phyloP scores from a whole-genome alignment of 2,888 invertebrate species.

The Allophyes oxyacanthae region DNA sequence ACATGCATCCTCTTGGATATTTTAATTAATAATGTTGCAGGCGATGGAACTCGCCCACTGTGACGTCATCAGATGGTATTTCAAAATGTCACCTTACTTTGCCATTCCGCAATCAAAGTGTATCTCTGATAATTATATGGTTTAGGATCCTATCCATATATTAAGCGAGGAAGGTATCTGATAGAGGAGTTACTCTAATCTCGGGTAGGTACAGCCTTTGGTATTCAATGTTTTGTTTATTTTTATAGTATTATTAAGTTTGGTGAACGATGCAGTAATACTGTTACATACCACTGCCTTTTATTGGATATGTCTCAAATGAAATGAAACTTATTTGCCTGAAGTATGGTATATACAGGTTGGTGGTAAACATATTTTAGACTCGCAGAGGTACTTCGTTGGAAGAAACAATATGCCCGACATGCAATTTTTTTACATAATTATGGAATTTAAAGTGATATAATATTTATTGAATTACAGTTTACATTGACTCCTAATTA shows the following conservation, averaged over 20 bases:
- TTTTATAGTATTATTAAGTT: constrained; percentile 26
- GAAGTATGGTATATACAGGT: too few species aligned
- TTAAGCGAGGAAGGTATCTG: constrained; percentile 34
- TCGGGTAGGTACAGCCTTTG: constrained; percentile 23
- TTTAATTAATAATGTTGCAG: not conserved
- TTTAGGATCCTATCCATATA: constrained; percentile 31
- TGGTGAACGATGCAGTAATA: constrained; percentile 24
- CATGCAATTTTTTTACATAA: too few species aligned
- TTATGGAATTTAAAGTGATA: too few species aligned
- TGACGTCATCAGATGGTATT: constrained; percentile 42
- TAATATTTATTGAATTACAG: too few species aligned
- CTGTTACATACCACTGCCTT: constrained; percentile 13
- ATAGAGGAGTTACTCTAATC: constrained; percentile 28
- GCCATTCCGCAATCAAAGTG: constrained; percentile 23
- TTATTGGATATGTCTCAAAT: too few species aligned
- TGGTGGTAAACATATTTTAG: too few species aligned
- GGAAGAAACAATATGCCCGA: too few species aligned
- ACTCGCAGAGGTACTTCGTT: too few species aligned
- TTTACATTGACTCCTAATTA: too few species aligned
- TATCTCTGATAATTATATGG: constrained; percentile 48
- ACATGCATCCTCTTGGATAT: too few species aligned
- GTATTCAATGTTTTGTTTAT: constrained; percentile 41
- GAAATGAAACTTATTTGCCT: too few species aligned
- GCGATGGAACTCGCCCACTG: constrained; percentile 12
- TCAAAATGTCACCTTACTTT: constrained; percentile 48